Evolutionary conservation across 2,888 invertebrate species (phyloP).

Genomic region (Torymus tubicola): DNA sequence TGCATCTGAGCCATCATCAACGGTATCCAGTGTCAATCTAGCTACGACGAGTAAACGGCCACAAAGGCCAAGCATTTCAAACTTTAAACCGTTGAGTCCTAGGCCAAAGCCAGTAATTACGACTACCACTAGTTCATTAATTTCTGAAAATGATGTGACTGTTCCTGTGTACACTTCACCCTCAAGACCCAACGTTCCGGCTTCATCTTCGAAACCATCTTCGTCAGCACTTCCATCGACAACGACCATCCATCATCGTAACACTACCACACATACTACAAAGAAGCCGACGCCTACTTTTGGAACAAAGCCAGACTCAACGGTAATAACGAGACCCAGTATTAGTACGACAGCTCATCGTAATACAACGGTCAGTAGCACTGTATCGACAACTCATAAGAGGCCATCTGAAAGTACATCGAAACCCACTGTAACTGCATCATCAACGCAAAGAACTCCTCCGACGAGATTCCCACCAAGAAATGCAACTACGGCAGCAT

Average conservation of each 20-base stretch:
- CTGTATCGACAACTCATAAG: conserved; percentile 1
- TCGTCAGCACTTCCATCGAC: conserved; percentile 5
- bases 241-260: not conserved
- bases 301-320: conserved; percentile 43
- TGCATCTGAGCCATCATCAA: conserved; percentile 61
- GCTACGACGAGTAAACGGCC: conserved; percentile 2
- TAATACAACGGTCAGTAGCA: conserved; percentile 43
- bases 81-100: not conserved
- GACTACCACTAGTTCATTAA: not conserved
- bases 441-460: conserved; percentile 62
- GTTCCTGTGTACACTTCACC: not conserved
- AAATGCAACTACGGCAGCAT: conserved; percentile 66
- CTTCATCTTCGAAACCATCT: too few relatives aligned
- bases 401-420: not conserved
- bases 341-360: conserved; percentile 42
- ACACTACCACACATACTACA: not conserved
- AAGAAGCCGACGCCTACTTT: conserved; percentile 55
- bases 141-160: not conserved
- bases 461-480: conserved; percentile 73
- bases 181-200: not conserved
- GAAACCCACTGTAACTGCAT: conserved; percentile 53
- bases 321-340: conserved; percentile 49
- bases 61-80: conserved; percentile 6
- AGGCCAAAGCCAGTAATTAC: conserved; percentile 28
- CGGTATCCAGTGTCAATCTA: not conserved